Evolutionary conservation across 2,888 invertebrate species (phyloP), one percentile per base, ranked within the genome.

Genomic region (Leptopilina syphax): DNA sequence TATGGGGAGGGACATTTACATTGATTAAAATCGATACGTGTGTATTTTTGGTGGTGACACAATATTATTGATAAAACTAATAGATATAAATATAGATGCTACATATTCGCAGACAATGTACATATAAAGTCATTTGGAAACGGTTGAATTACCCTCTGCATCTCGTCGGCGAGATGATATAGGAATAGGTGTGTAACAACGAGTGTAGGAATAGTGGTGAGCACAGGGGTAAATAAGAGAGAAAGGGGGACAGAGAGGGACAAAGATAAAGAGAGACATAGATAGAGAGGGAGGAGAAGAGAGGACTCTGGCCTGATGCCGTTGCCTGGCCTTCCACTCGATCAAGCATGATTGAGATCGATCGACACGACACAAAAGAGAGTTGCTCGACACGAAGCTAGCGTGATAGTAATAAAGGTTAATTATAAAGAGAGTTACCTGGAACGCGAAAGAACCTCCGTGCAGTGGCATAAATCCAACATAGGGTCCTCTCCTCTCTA

Each of bases 301-400:
- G 63, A 77, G 54, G 68, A 50, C 41, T 80, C 68, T 80, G 82
- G 79, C 82, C 83, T 84, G 80, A 84, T 84, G 83, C 83, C 82
- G 83, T 77, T 67, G 77, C 78, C 77, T 79, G 76, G 84, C 83
- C 86, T 90, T 89, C 89, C 88, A 82, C 90, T 90, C 87, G 87
- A 86, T 77, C 86, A 84, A 90, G 90, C 90, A 84, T 89, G 88
- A 89, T 87, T 86, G 86, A 87, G 87, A 88, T 88, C 88, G 89
- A 89, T 89, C 88, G 83, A 80, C 81, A 81, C 83, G 82, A 83
- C 84, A 89, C 88, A 90, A 89, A 89, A 89, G 87, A 89, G 87
- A 85, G 80, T 66, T 66, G 68, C 50, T 44, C 77, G 77, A 80
- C 70, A 70, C 78, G 68, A 50, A 77, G 78, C 81, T 24, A 73